Conservation (phyloP, 1,140 invertebrate genomes). For the Heliconius hewitsoni region DNA sequence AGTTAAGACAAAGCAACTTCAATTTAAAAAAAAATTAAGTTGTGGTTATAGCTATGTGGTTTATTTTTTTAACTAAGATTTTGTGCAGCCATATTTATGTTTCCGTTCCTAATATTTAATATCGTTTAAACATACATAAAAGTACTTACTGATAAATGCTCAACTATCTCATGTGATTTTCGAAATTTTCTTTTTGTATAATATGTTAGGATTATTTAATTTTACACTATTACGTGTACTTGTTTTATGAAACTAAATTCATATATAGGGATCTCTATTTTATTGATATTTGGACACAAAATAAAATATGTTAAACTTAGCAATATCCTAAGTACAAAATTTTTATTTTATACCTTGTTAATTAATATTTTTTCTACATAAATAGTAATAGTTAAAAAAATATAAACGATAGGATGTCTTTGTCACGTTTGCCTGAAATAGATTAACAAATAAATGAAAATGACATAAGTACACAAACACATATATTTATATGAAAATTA, state of each 20-base stretch:
- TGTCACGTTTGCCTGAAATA: neutral
- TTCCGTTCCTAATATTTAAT: neutral
- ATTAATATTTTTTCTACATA: no score
- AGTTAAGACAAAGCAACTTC: no score
- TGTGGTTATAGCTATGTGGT: no score
- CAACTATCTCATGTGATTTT: slow-evolving; percentile 24
- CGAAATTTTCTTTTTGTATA: slow-evolving; percentile 10
- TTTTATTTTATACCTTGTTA: no score
- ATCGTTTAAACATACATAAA: neutral
- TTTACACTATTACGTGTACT: neutral
- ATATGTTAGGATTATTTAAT: slow-evolving; percentile 8
- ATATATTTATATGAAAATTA: neutral
- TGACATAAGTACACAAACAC: neutral
- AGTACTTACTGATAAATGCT: slow-evolving; percentile 41
- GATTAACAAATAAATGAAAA: neutral
- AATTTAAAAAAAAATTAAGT: no score
- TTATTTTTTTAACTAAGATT: neutral
- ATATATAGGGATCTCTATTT: slow-evolving; percentile 4
- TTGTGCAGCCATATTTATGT: neutral
- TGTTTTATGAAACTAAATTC: neutral
- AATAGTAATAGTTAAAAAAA: neutral
- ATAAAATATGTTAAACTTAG: no score
- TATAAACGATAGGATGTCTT: neutral
- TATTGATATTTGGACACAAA: neutral
- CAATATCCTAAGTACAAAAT: no score